Evolutionary conservation across 2,797 vertebrate species (phyloP).

Genomic region (Petrocephalus schoutedeni): DNA sequence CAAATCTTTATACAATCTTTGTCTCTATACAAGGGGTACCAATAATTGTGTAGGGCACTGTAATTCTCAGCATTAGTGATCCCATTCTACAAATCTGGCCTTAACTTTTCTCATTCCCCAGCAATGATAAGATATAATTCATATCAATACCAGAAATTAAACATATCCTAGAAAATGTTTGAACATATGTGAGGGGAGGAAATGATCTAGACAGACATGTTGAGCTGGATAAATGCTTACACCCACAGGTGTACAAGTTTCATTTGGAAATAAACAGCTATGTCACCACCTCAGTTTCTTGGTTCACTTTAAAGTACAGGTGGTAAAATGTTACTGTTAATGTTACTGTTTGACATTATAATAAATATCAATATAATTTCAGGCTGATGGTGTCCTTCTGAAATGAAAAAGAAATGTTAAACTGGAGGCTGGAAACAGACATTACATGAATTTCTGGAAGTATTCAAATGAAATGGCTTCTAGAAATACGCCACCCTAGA

Average conservation of each 20-base stretch:
- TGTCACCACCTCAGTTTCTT: background rate
- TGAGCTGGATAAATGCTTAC: background rate
- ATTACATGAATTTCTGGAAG: background rate
- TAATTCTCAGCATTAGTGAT: background rate
- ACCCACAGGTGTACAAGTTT: background rate
- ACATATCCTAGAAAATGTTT: background rate
- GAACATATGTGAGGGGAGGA: background rate
- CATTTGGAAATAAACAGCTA: background rate
- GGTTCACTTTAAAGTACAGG: background rate
- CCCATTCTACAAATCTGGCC: background rate
- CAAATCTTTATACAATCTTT: too few species aligned
- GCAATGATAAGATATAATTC: background rate
- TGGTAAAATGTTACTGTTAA: background rate
- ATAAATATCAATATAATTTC: background rate
- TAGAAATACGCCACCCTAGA: background rate
- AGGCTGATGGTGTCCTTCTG: background rate
- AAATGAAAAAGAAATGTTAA: background rate
- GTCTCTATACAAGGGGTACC: too few species aligned
- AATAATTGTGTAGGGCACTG: too few species aligned
- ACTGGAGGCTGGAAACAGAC: background rate
- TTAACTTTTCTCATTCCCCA: background rate
- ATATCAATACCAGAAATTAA: too few species aligned
- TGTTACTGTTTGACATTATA: background rate
- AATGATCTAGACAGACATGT: background rate
- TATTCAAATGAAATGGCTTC: background rate